Evolutionary conservation across 2,113 vertebrate species (phyloP), one percentile per base, ranked within the genome.

Genomic region (Antigone vipio): DNA sequence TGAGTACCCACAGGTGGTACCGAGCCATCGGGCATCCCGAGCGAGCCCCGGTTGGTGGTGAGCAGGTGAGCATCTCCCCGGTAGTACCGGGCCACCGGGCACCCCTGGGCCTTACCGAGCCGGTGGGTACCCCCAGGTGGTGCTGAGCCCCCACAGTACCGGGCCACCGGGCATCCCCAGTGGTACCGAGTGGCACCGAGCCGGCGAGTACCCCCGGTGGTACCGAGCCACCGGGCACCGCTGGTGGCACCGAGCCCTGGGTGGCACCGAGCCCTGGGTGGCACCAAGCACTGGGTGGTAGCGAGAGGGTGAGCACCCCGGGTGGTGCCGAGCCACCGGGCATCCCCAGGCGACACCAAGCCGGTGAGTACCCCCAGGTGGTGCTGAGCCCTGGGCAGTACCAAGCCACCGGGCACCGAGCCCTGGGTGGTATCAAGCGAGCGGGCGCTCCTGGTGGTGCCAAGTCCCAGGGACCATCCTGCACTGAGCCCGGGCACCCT

Each of bases 401-500:
- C 45, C 30, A 3, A 9, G 22, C 16, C 10, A 19, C 14, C 17
- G 18, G 45, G 45, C 45, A 30, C 49, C 21, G 8, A n/a, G 45
- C 16, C 47, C 47, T 7, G 5, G 4, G 50, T 63, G 56, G 16
- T 19, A 49, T 38, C 30, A 2, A 7, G 24, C 20, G 9, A 7
- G 12, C 23, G 38, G 38, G 10, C 12, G 40, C 40, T 42, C 40
- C 40, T 12, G 40, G 40, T 42, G 40, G 40, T 42, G 40, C 40
- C 40, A 42, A 42, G 40, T 42, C 40, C 40, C 40, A 42, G 40
- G 40, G 40, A 42, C 52, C 52, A 49, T 2, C 13, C 50, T 20
- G 47, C 16, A 1, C 13, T 3, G 34, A 71, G 55, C 53, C 26
- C 4, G 3, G 53, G 40, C 1, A 2, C 6, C 10, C 24, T 15